Conservation (phyloP, 2,888 invertebrate species). For the Magallana nippona region DNA sequence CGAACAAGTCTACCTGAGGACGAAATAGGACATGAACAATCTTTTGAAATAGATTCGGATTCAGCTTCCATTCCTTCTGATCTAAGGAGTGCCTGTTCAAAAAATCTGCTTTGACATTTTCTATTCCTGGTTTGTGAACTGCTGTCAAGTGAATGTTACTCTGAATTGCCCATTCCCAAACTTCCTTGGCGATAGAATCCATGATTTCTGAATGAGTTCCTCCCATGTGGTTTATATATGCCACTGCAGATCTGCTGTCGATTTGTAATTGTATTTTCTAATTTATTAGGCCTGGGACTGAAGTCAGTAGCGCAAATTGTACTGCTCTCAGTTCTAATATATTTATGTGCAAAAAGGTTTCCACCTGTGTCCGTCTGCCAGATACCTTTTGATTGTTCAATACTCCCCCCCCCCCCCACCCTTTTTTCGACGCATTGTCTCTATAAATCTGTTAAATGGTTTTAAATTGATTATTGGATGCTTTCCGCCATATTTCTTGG, state of each 20-base stretch:
- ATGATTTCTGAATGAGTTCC: slow-evolving; percentile 19
- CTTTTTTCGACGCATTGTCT: slow-evolving; percentile 3
- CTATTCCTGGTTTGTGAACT: slow-evolving; percentile 32
- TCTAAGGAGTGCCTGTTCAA: neutral
- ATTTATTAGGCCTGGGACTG: neutral
- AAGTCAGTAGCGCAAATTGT: slow-evolving; percentile 30
- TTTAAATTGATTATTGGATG: slow-evolving; percentile 41
- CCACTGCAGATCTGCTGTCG: slow-evolving; percentile 38
- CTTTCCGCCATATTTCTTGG: slow-evolving; percentile 11
- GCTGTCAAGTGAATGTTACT: slow-evolving; percentile 37
- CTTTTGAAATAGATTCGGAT: neutral
- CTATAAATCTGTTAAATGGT: slow-evolving; percentile 31
- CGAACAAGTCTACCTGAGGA: slow-evolving; percentile 36
- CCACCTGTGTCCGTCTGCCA: slow-evolving; percentile 36
- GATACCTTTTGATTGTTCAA: neutral
- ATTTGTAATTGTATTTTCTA: slow-evolving; percentile 18
- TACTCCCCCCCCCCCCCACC: slow-evolving; percentile 36
- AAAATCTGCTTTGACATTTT: slow-evolving; percentile 37
- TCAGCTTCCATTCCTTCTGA: slow-evolving; percentile 25
- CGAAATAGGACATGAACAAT: neutral
- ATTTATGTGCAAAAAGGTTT: slow-evolving; percentile 42
- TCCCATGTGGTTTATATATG: slow-evolving; percentile 41
- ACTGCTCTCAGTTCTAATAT: slow-evolving; percentile 39
- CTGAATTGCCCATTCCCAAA: slow-evolving; percentile 37
- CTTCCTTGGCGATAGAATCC: slow-evolving; percentile 17